Percentiles rank a stretch among this genome's conserved stretches.
Conservation (phyloP, 2,888 invertebrate species). For the Aleiodes leptofemur region DNA sequence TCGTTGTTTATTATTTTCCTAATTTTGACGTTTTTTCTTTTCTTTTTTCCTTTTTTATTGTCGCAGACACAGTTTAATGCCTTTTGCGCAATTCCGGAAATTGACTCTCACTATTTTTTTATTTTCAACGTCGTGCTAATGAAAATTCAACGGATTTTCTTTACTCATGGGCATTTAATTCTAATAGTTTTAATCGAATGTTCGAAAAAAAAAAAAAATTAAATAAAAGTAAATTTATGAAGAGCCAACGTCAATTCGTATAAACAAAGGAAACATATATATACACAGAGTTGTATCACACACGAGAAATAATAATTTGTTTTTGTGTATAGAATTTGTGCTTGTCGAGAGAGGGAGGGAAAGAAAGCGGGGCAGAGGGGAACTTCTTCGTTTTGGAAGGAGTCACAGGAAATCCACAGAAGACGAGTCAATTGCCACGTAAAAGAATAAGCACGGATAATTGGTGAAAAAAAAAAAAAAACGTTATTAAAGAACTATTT, state of each 20-base stretch:
- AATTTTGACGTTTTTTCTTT: constrained; percentile 11
- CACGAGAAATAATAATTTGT: background rate
- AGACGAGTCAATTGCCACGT: constrained; percentile 8
- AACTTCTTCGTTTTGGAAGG: background rate
- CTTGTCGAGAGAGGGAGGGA: background rate
- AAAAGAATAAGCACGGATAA: background rate
- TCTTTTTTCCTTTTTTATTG: constrained; percentile 35
- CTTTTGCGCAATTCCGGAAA: constrained; percentile 49
- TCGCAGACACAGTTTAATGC: constrained; percentile 38
- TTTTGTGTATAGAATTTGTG: background rate
- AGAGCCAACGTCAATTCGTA: constrained; percentile 32
- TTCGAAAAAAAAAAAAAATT: background rate
- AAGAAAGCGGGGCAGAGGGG: background rate
- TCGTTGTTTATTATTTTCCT: constrained; percentile 36
- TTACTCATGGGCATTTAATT: background rate
- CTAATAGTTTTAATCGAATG: background rate
- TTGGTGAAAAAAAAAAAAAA: constrained; percentile 30
- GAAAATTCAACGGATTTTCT: background rate
- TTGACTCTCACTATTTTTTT: constrained; percentile 42
- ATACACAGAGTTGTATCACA: constrained; percentile 20
- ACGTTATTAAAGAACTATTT: constrained; percentile 28
- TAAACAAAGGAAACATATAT: constrained; percentile 53
- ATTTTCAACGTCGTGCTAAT: constrained; percentile 14
- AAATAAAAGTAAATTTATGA: background rate
- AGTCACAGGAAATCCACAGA: background rate